A percentile compares a stretch with the other conserved stretches of the same genome.
These are phyloP conservation scores for Coluber constrictor DNA, from an alignment of 2,797 vertebrate genomes.

Conservation along the genomic window DNA sequence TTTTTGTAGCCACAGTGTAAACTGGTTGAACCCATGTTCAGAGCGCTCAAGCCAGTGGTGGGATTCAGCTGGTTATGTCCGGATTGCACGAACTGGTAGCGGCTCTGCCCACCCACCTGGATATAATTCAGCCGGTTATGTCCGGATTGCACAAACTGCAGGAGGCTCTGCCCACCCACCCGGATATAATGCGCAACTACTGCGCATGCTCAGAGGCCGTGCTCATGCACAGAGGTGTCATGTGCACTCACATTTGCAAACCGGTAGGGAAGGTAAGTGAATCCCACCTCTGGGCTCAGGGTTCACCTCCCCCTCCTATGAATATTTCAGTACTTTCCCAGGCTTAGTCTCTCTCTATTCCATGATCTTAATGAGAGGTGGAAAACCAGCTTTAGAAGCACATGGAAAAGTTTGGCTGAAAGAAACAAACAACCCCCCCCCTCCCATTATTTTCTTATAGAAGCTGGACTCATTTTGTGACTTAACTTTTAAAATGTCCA, in stretches of 20 bases:
- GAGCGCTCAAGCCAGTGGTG: not conserved
- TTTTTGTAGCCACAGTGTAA: not conserved
- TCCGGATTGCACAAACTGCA: no score
- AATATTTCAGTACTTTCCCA: not conserved
- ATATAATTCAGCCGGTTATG: no score
- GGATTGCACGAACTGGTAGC: no score
- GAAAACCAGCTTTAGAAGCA: not conserved
- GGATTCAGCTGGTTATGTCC: no score
- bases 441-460: not conserved
- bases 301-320: not conserved
- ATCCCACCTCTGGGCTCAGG: not conserved
- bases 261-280: no score
- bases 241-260: no score
- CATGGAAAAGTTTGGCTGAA: not conserved
- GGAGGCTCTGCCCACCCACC: no score
- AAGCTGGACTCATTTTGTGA: not conserved
- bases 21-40: not conserved
- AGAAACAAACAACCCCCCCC: not conserved
- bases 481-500: not conserved
- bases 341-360: not conserved
- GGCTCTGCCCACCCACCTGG: no score
- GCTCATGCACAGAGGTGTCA: no score
- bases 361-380: not conserved
- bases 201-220: no score
- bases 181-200: no score